A percentile compares a stretch with the other conserved stretches of the same genome.
phyloP scores from a whole-genome alignment of 2,888 invertebrate species.

The Ophion obscuratus region DNA sequence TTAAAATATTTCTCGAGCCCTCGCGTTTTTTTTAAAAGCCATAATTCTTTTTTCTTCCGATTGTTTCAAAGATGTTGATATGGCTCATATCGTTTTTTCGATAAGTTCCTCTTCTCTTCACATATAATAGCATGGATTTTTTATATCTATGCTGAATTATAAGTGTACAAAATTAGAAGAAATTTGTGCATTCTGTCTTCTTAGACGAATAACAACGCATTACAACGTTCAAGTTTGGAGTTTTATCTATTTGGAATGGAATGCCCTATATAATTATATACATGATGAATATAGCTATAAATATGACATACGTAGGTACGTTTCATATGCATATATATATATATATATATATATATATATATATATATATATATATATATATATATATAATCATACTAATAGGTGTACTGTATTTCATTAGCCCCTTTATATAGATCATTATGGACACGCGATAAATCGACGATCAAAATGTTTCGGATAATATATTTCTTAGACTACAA shows the following conservation, averaged over 20 bases:
- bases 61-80: background rate
- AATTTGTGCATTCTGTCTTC: conserved; percentile 1
- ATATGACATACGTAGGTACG: background rate
- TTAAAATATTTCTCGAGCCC: background rate
- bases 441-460: conserved; percentile 49
- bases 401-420: conserved; percentile 17
- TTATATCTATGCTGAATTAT: background rate
- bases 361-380: background rate
- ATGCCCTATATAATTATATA: conserved; percentile 15
- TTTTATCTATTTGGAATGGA: background rate
- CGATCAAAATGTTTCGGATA: conserved; percentile 30
- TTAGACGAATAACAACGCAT: background rate
- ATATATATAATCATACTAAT: background rate
- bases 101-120: no score
- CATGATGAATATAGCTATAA: conserved; percentile 10
- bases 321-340: background rate
- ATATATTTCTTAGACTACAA: conserved; percentile 38
- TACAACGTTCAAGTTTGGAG: background rate
- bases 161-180: background rate
- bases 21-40: background rate
- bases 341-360: background rate
- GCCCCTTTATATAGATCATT: conserved; percentile 38
- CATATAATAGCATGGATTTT: no score
- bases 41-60: background rate
- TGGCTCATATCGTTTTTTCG: no score